phyloP scores from a whole-genome alignment of 2,113 vertebrate species.

The Actenoides lindsayi region DNA sequence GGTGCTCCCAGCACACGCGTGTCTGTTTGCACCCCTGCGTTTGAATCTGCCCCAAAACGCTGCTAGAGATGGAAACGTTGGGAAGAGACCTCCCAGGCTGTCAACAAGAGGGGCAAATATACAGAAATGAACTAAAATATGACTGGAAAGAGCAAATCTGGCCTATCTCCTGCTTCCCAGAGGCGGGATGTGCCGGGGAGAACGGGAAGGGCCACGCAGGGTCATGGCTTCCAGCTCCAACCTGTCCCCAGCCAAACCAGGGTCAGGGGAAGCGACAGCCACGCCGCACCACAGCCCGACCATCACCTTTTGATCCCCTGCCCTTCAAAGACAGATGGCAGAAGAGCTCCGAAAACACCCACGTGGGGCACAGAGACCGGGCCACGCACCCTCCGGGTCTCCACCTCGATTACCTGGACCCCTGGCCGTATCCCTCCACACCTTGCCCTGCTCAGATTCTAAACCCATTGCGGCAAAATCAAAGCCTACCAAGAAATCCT shows the following conservation, averaged over 20 bases:
- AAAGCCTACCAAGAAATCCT: not conserved
- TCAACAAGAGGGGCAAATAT: rapidly evolving
- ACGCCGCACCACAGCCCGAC: not conserved
- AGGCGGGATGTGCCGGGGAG: not conserved
- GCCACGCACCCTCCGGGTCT: not conserved
- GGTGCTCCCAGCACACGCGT: no score
- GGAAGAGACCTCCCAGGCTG: not conserved
- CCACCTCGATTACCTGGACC: no score
- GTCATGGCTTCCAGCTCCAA: not conserved
- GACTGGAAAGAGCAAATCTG: not conserved
- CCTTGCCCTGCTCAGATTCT: not conserved
- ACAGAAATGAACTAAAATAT: rapidly evolving
- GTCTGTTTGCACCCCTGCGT: not conserved
- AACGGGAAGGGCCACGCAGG: not conserved
- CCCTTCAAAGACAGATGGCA: not conserved
- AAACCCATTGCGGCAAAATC: not conserved
- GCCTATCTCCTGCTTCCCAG: rapidly evolving
- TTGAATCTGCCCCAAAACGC: not conserved
- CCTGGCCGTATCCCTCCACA: rapidly evolving
- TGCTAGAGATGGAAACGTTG: rapidly evolving
- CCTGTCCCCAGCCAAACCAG: not conserved
- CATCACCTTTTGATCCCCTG: not conserved
- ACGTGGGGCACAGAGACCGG: not conserved
- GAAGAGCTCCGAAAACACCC: not conserved
- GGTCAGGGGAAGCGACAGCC: not conserved